These are phyloP conservation scores for Mus spretus DNA, from an alignment of 2,797 vertebrate genomes.

Conservation along the genomic window DNA sequence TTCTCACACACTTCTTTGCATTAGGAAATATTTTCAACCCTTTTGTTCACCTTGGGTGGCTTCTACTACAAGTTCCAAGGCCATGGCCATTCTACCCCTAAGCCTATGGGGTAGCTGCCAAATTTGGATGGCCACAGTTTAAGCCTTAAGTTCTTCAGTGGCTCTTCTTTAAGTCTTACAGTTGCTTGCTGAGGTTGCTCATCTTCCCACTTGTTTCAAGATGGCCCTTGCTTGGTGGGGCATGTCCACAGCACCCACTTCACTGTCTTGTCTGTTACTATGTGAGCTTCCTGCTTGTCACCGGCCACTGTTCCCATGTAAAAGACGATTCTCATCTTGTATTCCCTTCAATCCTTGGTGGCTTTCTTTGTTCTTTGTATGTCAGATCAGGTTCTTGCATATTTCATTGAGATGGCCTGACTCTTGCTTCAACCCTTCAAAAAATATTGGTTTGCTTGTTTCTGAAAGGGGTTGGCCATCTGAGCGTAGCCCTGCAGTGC, in stretches of 20 bases:
- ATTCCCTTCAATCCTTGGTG: accelerated
- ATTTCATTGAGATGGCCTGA: neutral
- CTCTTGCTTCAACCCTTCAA: neutral
- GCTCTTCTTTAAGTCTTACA: neutral
- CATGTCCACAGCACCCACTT: neutral
- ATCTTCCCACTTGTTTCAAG: neutral
- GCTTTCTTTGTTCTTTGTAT: neutral
- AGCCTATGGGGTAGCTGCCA: neutral
- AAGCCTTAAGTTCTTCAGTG: neutral
- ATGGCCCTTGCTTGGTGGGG: neutral
- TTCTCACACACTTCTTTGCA: neutral
- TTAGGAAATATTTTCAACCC: neutral
- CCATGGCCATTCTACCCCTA: neutral
- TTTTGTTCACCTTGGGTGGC: neutral
- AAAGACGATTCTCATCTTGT: neutral
- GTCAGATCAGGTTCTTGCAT: neutral
- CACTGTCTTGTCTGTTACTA: too few relatives aligned
- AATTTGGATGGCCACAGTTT: neutral
- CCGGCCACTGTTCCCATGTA: neutral
- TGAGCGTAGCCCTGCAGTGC: neutral
- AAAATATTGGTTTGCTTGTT: neutral
- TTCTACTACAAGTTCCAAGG: neutral
- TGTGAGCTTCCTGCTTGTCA: neutral
- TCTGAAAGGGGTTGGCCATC: neutral
- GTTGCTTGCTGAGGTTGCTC: neutral